Evolutionary conservation across 2,888 invertebrate species (phyloP).

Genomic region (Petrolisthes cinctipes): DNA sequence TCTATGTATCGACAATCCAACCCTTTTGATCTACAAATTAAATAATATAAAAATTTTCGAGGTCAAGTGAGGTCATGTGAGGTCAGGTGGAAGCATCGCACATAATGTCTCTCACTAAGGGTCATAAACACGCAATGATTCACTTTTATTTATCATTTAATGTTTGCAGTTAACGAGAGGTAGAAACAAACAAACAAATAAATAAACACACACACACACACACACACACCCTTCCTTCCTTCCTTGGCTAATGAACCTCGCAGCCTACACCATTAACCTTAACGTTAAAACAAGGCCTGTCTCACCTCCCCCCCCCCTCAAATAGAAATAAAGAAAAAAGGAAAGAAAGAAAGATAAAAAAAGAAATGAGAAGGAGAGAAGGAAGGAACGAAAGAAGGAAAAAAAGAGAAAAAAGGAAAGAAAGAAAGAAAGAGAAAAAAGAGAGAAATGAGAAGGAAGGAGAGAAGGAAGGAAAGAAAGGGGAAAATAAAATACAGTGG

Average conservation of each 20-base stretch:
- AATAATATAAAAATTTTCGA: background rate
- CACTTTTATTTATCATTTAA: background rate
- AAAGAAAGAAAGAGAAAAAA: background rate
- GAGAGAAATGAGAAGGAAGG: background rate
- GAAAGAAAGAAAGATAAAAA: background rate
- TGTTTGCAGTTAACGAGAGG: too few species aligned
- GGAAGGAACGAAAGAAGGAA: background rate
- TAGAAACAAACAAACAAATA: too few species aligned
- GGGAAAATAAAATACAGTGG: background rate
- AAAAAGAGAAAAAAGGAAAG: background rate
- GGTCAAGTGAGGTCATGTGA: too few species aligned
- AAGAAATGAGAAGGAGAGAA: conserved; percentile 7
- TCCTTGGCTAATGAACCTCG: too few species aligned
- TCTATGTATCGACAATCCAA: background rate
- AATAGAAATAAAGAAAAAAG: background rate
- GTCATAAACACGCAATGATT: background rate
- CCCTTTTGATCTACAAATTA: background rate
- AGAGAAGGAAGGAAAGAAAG: conserved; percentile 17
- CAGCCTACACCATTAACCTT: too few species aligned
- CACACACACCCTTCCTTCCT: too few species aligned
- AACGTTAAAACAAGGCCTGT: too few species aligned
- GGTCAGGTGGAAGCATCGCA: too few species aligned
- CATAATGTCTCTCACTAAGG: background rate
- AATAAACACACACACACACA: too few species aligned
- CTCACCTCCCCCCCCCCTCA: background rate